A percentile compares a stretch with the other conserved stretches of the same genome.
phyloP scores from a whole-genome alignment of 2,888 invertebrate genomes.

The Limnephilus rhombicus region DNA sequence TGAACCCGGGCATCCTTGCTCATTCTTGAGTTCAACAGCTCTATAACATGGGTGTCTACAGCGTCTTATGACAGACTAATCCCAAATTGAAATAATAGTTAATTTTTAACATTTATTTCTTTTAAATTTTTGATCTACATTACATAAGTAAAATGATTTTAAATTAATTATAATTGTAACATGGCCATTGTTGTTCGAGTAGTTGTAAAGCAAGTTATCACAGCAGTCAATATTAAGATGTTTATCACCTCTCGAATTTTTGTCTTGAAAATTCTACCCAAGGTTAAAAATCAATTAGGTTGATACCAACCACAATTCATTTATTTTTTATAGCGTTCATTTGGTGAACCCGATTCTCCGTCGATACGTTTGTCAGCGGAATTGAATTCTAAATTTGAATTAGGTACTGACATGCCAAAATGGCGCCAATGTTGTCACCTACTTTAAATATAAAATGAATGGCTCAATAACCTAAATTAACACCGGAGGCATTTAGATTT shows the following conservation, averaged over 20 bases:
- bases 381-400: background rate
- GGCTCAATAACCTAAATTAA: slow-evolving; percentile 7
- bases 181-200: background rate
- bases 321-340: background rate
- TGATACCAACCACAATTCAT: background rate
- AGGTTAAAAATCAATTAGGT: background rate
- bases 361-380: background rate
- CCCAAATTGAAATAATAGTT: no score
- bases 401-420: slow-evolving; percentile 14
- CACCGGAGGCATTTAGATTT: background rate
- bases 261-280: background rate
- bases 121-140: no score
- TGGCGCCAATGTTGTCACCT: slow-evolving; percentile 4
- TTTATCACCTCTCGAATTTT: background rate
- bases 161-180: background rate
- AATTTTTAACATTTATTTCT: no score
- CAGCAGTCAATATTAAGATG: slow-evolving; percentile 9
- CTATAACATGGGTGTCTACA: no score
- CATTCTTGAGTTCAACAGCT: no score
- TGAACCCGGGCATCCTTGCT: no score
- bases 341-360: background rate
- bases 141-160: background rate
- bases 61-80: no score
- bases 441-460: background rate
- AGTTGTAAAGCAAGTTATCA: background rate